A percentile compares a stretch with the other conserved stretches of the same genome.
Evolutionary conservation across 2,888 invertebrate genomes (phyloP).

Genomic region (Venustoraphidia nigricollis): DNA sequence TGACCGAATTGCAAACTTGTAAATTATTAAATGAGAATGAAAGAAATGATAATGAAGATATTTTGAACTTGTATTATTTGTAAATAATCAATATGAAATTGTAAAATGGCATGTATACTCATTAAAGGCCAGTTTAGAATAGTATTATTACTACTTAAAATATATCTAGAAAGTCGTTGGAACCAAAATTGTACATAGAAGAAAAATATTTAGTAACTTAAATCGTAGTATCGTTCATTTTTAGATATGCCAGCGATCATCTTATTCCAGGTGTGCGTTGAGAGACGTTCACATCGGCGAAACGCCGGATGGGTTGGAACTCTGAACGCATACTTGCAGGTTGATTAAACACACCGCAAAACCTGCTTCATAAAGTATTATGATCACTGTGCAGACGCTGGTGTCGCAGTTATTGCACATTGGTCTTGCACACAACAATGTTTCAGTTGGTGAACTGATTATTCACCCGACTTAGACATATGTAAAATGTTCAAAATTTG

Average conservation of each 20-base stretch:
- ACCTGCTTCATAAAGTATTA: no score
- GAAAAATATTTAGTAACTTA: constrained; percentile 1
- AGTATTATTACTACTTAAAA: constrained; percentile 36
- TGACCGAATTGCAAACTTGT: constrained; percentile 6
- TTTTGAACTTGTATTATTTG: constrained; percentile 29
- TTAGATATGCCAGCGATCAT: constrained; percentile 5
- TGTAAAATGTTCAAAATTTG: constrained; percentile 3
- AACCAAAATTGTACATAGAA: constrained; percentile 7
- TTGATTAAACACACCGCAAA: no score
- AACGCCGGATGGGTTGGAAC: no score
- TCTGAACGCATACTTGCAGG: no score
- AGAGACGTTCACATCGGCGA: no score
- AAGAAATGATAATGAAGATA: constrained; percentile 30
- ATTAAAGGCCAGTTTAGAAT: constrained; percentile 52
- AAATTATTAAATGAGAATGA: constrained; percentile 9
- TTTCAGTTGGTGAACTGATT: neutral
- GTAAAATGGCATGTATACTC: neutral
- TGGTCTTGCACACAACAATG: neutral
- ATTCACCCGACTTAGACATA: neutral
- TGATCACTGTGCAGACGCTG: no score
- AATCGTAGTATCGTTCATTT: constrained; percentile 5
- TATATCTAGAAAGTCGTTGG: constrained; percentile 5
- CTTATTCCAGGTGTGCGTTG: no score
- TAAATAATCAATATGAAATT: constrained; percentile 18
- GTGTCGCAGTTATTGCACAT: no score